Conservation (phyloP, 2,888 invertebrate genomes). For the Drosophila infuscata region DNA sequence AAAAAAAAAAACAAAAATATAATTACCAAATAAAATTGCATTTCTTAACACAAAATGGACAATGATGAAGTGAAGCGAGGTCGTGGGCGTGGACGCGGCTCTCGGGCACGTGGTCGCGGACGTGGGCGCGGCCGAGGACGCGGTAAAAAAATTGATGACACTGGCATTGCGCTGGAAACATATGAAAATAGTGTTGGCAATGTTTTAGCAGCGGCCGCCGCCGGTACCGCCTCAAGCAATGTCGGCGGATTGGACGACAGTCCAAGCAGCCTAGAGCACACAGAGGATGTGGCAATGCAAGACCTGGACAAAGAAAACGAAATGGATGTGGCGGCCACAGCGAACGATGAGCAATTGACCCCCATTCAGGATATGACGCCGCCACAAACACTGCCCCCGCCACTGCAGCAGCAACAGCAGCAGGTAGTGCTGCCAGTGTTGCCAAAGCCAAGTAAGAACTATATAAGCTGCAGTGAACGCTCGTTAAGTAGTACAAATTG, state of each 20-base stretch:
- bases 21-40: constrained; percentile 8
- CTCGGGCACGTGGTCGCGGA: constrained; percentile 90
- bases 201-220: constrained; percentile 10
- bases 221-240: constrained; percentile 21
- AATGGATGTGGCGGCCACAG: constrained; percentile 41
- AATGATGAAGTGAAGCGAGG: constrained; percentile 79
- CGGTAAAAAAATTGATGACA: constrained; percentile 89
- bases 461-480: neutral
- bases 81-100: constrained; percentile 83
- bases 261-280: constrained; percentile 53
- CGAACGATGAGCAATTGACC: constrained; percentile 38
- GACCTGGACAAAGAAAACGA: constrained; percentile 79
- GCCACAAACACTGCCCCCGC: constrained; percentile 38
- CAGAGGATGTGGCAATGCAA: constrained; percentile 70
- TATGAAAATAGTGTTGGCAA: constrained; percentile 32
- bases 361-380: constrained; percentile 53
- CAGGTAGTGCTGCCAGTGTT: constrained; percentile 63
- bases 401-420: constrained; percentile 34
- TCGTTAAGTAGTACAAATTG: neutral
- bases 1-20: constrained; percentile 21
- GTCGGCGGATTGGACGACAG: constrained; percentile 81
- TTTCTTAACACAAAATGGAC: constrained; percentile 58
- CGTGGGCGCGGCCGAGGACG: constrained; percentile 92
- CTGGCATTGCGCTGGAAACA: constrained; percentile 40
- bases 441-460: constrained; percentile 79